A percentile compares a stretch with the other conserved stretches of the same genome.
These are phyloP conservation scores for Drosophila subobscura DNA, from an alignment of 1,140 invertebrate species.

Conservation along the genomic window DNA sequence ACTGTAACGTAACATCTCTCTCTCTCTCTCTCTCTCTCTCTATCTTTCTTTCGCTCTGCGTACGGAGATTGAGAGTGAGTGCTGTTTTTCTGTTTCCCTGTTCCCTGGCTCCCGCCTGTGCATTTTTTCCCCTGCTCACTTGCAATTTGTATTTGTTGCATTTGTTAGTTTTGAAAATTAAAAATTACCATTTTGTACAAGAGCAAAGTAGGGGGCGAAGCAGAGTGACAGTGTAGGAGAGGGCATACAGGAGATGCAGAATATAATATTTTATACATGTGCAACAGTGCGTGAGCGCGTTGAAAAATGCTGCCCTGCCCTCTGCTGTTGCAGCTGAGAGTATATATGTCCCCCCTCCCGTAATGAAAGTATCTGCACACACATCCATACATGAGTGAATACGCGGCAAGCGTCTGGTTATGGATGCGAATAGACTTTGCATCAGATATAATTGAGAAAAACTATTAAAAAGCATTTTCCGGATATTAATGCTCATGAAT, in stretches of 20 bases:
- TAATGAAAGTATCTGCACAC: constrained; percentile 19
- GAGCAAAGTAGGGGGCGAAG: not conserved
- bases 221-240: not conserved
- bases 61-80: too few species aligned
- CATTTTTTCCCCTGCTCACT: constrained; percentile 7
- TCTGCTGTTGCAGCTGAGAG: constrained; percentile 4
- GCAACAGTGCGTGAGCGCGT: constrained; percentile 52
- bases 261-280: constrained; percentile 44
- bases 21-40: not conserved
- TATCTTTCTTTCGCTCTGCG: too few species aligned
- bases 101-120: too few species aligned
- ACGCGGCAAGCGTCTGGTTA: too few species aligned
- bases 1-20: constrained; percentile 5
- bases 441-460: too few species aligned
- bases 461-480: too few species aligned
- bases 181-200: constrained; percentile 36
- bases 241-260: constrained; percentile 25
- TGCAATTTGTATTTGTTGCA: constrained; percentile 67
- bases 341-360: too few species aligned
- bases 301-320: constrained; percentile 14
- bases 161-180: constrained; percentile 70
- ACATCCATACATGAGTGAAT: not conserved
- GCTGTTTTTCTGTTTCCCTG: too few species aligned
- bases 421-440: too few species aligned
- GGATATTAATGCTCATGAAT: too few species aligned